Evolutionary conservation across 2,113 vertebrate species (phyloP).

Genomic region (Marcusenius ussheri): DNA sequence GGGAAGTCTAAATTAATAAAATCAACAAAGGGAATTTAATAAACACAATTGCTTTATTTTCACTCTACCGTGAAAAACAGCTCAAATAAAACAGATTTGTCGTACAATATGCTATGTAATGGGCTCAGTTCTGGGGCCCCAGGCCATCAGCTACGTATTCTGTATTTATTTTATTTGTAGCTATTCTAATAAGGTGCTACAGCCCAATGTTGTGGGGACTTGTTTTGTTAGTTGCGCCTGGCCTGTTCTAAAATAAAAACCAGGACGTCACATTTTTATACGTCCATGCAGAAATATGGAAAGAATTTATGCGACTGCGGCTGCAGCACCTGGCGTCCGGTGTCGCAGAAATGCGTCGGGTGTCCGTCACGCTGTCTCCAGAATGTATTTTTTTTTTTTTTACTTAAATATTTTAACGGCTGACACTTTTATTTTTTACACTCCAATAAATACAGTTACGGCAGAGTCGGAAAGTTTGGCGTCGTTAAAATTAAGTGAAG

Average conservation of each 20-base stretch:
- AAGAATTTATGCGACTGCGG: neutral
- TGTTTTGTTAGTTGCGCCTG: neutral
- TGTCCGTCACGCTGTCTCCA: neutral
- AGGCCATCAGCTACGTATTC: neutral
- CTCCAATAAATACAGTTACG: neutral
- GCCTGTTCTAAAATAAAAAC: neutral
- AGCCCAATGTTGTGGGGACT: neutral
- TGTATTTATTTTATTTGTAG: neutral
- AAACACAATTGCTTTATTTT: no score
- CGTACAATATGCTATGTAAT: no score
- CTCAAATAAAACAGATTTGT: no score
- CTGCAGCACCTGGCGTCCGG: neutral
- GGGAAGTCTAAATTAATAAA: no score
- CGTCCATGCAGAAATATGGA: neutral
- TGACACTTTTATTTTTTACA: neutral
- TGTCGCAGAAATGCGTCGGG: neutral
- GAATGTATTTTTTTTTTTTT: neutral
- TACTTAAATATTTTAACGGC: slow-evolving; percentile 1
- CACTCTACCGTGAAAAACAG: no score
- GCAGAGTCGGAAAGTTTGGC: neutral
- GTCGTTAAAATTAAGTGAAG: slow-evolving; percentile 2
- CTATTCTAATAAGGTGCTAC: neutral
- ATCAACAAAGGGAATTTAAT: no score
- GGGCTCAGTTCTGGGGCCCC: no score
- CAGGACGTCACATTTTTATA: neutral